Evolutionary conservation across 2,888 invertebrate genomes (phyloP).

Genomic region (Orthonevra nobilis): DNA sequence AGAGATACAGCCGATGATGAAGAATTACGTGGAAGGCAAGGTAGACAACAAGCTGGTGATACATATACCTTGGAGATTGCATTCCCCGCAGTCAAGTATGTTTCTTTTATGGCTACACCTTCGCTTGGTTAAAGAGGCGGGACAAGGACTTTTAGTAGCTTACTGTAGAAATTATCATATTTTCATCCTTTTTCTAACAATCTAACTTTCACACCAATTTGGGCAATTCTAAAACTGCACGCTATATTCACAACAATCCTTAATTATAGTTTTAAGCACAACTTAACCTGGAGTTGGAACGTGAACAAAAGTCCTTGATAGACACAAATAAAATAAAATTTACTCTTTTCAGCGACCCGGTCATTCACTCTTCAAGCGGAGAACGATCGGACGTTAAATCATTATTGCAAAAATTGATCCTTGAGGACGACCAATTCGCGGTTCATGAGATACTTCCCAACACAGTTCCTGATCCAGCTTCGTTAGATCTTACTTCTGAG

Average conservation of each 20-base stretch:
- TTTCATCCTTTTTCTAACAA: constrained; percentile 27
- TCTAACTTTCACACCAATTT: background rate
- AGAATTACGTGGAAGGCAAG: constrained; percentile 83
- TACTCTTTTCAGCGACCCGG: constrained; percentile 87
- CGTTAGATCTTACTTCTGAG: constrained; percentile 91
- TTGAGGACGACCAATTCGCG: constrained; percentile 96
- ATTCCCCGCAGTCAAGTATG: constrained; percentile 95
- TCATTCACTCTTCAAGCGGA: constrained; percentile 91
- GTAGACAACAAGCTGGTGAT: constrained; percentile 90
- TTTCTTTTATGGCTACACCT: constrained; percentile 72
- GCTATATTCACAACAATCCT: constrained; percentile 23
- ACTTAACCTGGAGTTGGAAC: constrained; percentile 5
- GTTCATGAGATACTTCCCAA: constrained; percentile 96
- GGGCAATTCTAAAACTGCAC: constrained; percentile 8
- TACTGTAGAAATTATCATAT: constrained; percentile 10
- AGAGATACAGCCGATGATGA: constrained; percentile 74
- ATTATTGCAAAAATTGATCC: constrained; percentile 92
- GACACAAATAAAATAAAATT: too few species aligned
- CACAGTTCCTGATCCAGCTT: constrained; percentile 95
- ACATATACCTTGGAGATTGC: constrained; percentile 95
- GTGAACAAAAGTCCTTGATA: too few species aligned
- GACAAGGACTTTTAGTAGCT: constrained; percentile 10
- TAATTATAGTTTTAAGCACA: constrained; percentile 35
- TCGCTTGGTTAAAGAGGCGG: constrained; percentile 43
- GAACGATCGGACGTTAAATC: constrained; percentile 91